Conservation (phyloP, 2,888 invertebrate species). For the Pecten maximus region DNA sequence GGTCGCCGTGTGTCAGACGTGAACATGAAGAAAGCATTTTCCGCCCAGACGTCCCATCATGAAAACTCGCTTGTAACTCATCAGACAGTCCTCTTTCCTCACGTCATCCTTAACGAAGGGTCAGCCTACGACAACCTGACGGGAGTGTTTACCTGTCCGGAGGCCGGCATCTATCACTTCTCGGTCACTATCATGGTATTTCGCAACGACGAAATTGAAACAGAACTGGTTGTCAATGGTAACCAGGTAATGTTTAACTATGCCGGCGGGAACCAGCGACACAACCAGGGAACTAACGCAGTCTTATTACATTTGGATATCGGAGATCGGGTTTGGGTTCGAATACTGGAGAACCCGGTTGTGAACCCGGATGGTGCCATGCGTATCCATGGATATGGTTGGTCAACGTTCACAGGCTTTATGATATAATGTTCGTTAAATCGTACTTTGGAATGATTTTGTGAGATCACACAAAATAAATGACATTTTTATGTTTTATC, state of each 20-base stretch:
- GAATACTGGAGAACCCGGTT: neutral
- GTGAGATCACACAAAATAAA: too few species aligned
- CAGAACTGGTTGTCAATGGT: conserved; percentile 5
- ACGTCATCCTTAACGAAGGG: neutral
- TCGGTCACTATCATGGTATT: conserved; percentile 11
- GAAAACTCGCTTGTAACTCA: neutral
- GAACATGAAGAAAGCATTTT: neutral
- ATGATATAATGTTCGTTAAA: neutral
- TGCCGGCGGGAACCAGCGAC: neutral
- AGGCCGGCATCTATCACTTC: neutral
- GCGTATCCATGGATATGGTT: neutral
- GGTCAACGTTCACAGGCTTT: neutral
- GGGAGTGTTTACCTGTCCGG: neutral
- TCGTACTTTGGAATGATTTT: too few species aligned
- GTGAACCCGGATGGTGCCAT: neutral
- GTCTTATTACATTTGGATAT: neutral
- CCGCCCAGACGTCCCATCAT: neutral
- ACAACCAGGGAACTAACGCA: neutral
- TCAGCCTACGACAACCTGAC: neutral
- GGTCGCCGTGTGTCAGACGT: neutral
- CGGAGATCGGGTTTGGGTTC: neutral
- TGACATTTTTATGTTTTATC: too few species aligned
- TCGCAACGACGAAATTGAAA: neutral
- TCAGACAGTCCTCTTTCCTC: neutral
- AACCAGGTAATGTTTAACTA: neutral